Evolutionary conservation across 1,140 invertebrate species (phyloP).

Genomic region (Drosophila sp.): DNA sequence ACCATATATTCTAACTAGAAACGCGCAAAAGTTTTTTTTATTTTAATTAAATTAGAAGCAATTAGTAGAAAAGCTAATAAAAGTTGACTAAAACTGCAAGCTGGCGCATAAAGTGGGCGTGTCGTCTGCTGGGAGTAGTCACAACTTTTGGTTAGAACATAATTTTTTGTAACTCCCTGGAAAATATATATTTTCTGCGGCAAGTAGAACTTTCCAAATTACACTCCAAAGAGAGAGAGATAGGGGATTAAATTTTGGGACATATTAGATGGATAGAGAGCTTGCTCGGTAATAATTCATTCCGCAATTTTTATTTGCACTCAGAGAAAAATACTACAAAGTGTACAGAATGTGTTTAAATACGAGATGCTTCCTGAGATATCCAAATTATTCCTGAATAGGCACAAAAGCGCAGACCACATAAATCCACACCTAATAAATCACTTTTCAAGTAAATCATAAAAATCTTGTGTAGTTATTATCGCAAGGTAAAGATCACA

Average conservation of each 20-base stretch:
- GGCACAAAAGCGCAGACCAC: too few species aligned
- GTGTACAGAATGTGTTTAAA: too few species aligned
- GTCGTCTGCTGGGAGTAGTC: slow-evolving; percentile 12
- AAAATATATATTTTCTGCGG: slow-evolving; percentile 42
- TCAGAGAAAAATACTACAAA: not conserved
- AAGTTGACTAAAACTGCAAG: slow-evolving; percentile 71
- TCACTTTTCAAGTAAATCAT: too few species aligned
- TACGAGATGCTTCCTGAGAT: too few species aligned
- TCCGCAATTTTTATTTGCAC: slow-evolving; percentile 18
- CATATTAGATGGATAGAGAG: slow-evolving; percentile 4
- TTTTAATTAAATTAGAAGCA: slow-evolving; percentile 84
- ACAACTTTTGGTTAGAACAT: slow-evolving; percentile 20
- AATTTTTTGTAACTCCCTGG: slow-evolving; percentile 5
- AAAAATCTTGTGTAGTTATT: too few species aligned
- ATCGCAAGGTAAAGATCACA: too few species aligned
- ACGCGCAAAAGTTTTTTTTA: slow-evolving; percentile 71
- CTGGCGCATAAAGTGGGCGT: slow-evolving; percentile 44
- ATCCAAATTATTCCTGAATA: too few species aligned
- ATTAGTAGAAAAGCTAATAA: slow-evolving; percentile 80
- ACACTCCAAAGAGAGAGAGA: slow-evolving; percentile 21
- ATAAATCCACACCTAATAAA: too few species aligned
- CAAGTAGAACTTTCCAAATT: slow-evolving; percentile 42
- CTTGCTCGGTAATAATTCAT: slow-evolving; percentile 10
- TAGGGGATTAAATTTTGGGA: not conserved
- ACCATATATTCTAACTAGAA: slow-evolving; percentile 80